Conservation (phyloP, 2,888 invertebrate genomes). For the Trypoxylon attenuatum region DNA sequence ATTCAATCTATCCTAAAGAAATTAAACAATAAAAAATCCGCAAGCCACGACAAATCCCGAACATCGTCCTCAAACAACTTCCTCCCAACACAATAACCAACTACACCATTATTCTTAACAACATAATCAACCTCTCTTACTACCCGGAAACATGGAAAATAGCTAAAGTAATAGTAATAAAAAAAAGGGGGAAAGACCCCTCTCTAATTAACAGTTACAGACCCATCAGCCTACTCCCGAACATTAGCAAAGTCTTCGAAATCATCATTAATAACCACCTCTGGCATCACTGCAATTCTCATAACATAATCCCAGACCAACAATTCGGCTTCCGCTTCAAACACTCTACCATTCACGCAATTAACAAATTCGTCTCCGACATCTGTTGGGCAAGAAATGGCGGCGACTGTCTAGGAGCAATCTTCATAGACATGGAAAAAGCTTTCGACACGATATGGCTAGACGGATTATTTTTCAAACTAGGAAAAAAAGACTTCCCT, state of each 20-base stretch:
- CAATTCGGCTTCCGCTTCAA: conserved; percentile 52
- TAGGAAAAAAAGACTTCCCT: not conserved
- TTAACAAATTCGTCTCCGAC: no score
- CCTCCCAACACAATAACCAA: not conserved
- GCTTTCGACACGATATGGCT: no score
- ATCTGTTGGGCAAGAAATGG: no score
- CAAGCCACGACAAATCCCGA: not conserved
- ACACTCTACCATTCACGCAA: no score
- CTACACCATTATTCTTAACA: conserved; percentile 11
- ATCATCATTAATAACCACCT: conserved; percentile 35
- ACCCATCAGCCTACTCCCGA: conserved; percentile 38
- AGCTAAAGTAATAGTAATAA: not conserved
- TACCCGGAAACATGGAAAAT: conserved; percentile 36
- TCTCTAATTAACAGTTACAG: not conserved
- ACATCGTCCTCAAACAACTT: conserved; percentile 8
- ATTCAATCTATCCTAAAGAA: not conserved
- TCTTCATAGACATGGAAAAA: no score
- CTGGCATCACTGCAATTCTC: conserved; percentile 2
- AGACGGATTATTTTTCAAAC: conserved; percentile 27
- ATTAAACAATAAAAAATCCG: conserved; percentile 10
- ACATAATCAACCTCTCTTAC: conserved; percentile 41
- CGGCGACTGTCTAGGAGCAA: no score
- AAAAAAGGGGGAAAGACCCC: not conserved
- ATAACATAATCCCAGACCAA: conserved; percentile 39
- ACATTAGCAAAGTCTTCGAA: conserved; percentile 55